Base-by-base conservation (phyloP, 2,888 invertebrate genomes). In the Plusia festucae region DNA sequence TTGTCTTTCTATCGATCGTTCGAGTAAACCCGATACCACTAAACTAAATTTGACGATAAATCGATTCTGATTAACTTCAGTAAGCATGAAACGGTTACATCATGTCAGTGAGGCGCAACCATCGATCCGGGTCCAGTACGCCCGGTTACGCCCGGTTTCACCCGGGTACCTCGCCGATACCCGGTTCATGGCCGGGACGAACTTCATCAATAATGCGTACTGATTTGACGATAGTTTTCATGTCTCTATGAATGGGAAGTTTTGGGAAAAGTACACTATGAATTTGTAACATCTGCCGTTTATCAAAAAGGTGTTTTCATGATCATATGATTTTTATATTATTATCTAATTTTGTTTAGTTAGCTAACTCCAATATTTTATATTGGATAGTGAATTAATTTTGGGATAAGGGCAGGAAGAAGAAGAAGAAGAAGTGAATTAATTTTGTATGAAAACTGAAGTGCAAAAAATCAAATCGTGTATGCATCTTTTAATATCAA, bases 111-210 rank as follows among this genome's bases (percentile, higher is more conserved):
- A 74, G 80, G 78, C 82, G 82, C 70, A 73, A 69, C 82, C 81
- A 86, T 86, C 84, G 85, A 85, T 78, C 84, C 63, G 74, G 54
- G 70, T 53, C 70, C 64, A 70, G 70, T 72, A 75, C 77, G 75
- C 77, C 79, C 84, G 78, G 85, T 57, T 81, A 75, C 76, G 68
- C 62, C 58, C 69, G 68, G 66, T 44, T 58, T 51, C 57, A 54
- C 44, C 61, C 58, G 67, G 66, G 51, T 67, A 70, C 65, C 58
- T 57, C 60, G 72, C 79, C 79, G 78, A 79, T 81, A 77, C 75
- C 63, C 79, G 68, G 73, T 74, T 81, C 81, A 77, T 60, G 72
- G 69, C 72, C 70, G 49, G 73, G 56, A 20, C 8, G 53, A 55
- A 40, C 40, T 61, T 68, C 73, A 80, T 80, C 78, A 74, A 79